A percentile compares a stretch with the other conserved stretches of the same genome.
Evolutionary conservation across 2,113 vertebrate species (phyloP).

Genomic region (Barbus barbus): DNA sequence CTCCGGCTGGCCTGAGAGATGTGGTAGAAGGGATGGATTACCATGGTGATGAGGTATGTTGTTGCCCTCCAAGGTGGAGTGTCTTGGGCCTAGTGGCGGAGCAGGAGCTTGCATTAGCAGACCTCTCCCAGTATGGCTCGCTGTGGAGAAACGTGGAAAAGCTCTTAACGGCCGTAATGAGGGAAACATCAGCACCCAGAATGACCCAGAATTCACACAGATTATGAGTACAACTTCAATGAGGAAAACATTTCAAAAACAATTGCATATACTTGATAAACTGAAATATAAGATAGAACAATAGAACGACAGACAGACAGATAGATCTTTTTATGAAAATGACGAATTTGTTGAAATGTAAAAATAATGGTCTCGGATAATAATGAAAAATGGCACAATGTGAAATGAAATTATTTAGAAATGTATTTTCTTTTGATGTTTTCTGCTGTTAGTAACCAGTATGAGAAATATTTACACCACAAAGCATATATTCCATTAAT

Average conservation of each 20-base stretch:
- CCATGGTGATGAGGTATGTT: conserved; percentile 71
- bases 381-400: neutral
- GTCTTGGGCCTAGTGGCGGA: conserved; percentile 70
- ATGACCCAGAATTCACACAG: conserved; percentile 12
- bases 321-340: neutral
- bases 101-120: conserved; percentile 68
- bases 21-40: conserved; percentile 63
- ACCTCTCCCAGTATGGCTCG: conserved; percentile 70
- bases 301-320: neutral
- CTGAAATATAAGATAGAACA: neutral
- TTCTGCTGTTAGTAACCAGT: neutral
- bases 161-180: conserved; percentile 58
- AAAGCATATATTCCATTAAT: neutral
- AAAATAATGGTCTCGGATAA: neutral
- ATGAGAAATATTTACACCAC: conserved; percentile 1
- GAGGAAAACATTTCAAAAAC: neutral
- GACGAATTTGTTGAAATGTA: neutral
- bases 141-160: conserved; percentile 69
- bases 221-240: neutral
- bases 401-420: neutral
- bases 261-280: neutral
- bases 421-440: neutral
- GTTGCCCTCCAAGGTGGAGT: conserved; percentile 70
- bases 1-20: conserved; percentile 29
- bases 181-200: conserved; percentile 37